Percentiles rank a stretch among this genome's conserved stretches.
These are phyloP conservation scores for Anorthoa munda DNA, from an alignment of 2,888 invertebrate genomes.

Conservation along the genomic window DNA sequence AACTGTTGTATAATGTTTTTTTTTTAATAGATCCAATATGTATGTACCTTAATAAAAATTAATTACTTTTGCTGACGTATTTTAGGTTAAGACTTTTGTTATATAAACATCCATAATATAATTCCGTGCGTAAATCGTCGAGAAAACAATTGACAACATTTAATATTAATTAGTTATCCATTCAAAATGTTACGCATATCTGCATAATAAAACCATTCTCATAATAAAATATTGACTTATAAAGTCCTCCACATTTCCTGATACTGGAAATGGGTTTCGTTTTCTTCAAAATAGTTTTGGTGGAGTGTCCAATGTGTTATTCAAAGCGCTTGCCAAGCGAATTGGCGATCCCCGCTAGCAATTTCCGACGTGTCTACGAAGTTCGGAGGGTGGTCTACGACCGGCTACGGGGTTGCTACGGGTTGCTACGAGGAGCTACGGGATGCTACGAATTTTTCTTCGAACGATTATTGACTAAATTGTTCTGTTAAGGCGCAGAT, in stretches of 20 bases:
- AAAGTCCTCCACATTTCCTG: background rate
- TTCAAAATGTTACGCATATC: conserved; percentile 23
- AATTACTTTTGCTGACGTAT: conserved; percentile 45
- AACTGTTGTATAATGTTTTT: background rate
- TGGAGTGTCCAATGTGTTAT: background rate
- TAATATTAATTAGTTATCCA: conserved; percentile 32
- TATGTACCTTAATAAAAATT: conserved; percentile 2
- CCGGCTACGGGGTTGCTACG: conserved; percentile 26
- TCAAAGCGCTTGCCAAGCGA: conserved; percentile 10
- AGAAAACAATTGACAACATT: conserved; percentile 35
- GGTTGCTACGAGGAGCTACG: conserved; percentile 14
- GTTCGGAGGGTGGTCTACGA: conserved; percentile 26
- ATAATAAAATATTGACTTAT: background rate
- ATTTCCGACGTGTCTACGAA: conserved; percentile 44
- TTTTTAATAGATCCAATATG: conserved; percentile 11
- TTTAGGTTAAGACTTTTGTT: conserved; percentile 1
- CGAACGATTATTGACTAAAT: background rate
- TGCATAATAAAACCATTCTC: background rate
- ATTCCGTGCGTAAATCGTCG: conserved; percentile 16
- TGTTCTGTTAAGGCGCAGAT: background rate
- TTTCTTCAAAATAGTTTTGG: conserved; percentile 7
- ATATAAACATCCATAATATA: conserved; percentile 31
- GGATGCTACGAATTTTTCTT: conserved; percentile 10
- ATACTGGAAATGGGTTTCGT: background rate
- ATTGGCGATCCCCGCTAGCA: conserved; percentile 24